Base-by-base conservation (phyloP, 2,797 vertebrate species). In the Remorina albescens region DNA sequence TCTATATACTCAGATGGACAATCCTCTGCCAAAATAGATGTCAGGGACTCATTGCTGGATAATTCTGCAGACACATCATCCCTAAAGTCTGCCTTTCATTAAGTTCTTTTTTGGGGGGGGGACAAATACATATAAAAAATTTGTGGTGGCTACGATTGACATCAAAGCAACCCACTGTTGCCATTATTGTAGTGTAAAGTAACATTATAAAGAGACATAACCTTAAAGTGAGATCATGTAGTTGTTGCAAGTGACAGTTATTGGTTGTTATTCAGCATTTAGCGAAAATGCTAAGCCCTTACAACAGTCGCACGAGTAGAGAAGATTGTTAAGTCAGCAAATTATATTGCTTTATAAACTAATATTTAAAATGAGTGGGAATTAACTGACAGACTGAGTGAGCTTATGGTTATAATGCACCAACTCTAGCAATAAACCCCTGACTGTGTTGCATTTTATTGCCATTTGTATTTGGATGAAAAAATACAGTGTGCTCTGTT, bases 11-110 rank as follows among this genome's bases (percentile, higher is more conserved):
- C 3, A 57, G 36, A 77, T 2, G 46, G 71, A 57, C 58, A 74
- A 54, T 82, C 64, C 65, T 76, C 58, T 81, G 67, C 71, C 76
- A 81, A 82, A 76, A 30, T 77, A 67, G 80, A 76, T 81, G 67
- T 61, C 59, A 61, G 50, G 39, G 61, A 78, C 73, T 74, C 58
- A 46, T 46, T 69, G 32, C 26, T 21, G 10, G 63, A 70, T 71
- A 68, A 75, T 65, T 28, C 58, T 63, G 54, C 56, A 64, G 47
- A 60, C 16, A 62, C 44, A 53, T 59, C 44, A 21, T 32, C 36
- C 28, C 67, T 37, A n/a, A n/a, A n/a, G n/a, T n/a, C n/a, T n/a
- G n/a, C n/a, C n/a, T n/a, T n/a, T n/a, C n/a, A n/a, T n/a, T n/a
- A n/a, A n/a, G n/a, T n/a, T n/a, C n/a, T n/a, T n/a, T n/a, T n/a